Evolutionary conservation across 2,797 vertebrate genomes (phyloP).

Genomic region (Manis javanica): DNA sequence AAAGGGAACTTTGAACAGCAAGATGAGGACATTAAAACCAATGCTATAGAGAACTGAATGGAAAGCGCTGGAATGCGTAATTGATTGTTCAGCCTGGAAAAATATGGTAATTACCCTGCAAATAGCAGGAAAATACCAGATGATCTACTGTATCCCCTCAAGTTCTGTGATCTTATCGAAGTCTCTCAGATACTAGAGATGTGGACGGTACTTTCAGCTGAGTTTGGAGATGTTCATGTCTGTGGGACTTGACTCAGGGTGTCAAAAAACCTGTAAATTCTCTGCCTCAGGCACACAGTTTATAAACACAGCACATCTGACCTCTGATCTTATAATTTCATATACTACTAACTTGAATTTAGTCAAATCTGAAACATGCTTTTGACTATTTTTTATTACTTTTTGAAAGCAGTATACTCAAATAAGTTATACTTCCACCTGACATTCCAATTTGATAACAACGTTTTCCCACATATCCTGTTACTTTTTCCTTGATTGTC

Average conservation of each 20-base stretch:
- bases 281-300: neutral
- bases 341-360: neutral
- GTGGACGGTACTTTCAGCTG: neutral
- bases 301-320: neutral
- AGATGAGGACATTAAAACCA: slow-evolving; percentile 64
- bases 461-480: neutral
- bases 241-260: neutral
- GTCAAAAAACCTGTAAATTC: neutral
- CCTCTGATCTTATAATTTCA: neutral
- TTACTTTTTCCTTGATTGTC: neutral
- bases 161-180: slow-evolving; percentile 7
- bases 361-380: neutral
- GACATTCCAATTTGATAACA: neutral
- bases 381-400: neutral
- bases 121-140: slow-evolving; percentile 16
- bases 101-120: slow-evolving; percentile 39
- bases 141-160: neutral
- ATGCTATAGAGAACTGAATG: slow-evolving; percentile 54
- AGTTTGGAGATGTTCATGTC: neutral
- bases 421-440: neutral
- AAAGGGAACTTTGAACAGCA: slow-evolving; percentile 59
- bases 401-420: neutral
- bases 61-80: slow-evolving; percentile 62
- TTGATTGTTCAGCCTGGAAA: slow-evolving; percentile 67
- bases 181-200: neutral